Base-by-base conservation (phyloP, 92 coral and sea anemone genomes). In the Porites rus region DNA sequence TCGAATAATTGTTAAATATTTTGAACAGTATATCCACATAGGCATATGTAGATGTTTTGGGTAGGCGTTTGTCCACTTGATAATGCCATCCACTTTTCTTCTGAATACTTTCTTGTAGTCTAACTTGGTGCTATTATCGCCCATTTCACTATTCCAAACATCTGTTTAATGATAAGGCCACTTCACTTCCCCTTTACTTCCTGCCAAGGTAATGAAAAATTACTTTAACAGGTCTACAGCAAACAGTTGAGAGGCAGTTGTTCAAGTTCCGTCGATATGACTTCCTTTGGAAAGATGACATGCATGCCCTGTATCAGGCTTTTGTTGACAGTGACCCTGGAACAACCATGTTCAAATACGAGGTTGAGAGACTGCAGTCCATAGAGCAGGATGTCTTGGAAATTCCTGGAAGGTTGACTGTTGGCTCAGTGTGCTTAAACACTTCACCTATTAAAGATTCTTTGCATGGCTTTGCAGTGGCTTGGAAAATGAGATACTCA, bases 401-500 rank as follows among this genome's bases (percentile, higher is more conserved):
- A 69, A 97, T 97, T 67, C 99, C 99, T 10, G 91, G 79, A 13
- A 77, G 89, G 56, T 85, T 97, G 22, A 90, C 78, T 25, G 92
- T 97, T 61, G 99, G 99, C 8, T 95, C 97, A 16, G 93, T 95
- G 19, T 89, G 96, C 72, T 89, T 97, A 65, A 95, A 91, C 85
- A 97, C 99, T 13, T 91, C 99, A 60, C 99, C 99, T 4, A 93
- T 97, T 82, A 97, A 95, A 78, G 99, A 97, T 82, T 97, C 99
- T n/a, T 87, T 97, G 18, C 98, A 95, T 81, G 99, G 99, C 8
- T 92, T 97, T 78, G 93, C 99, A 59, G 98, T 97, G 20, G 99
- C 99, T 2, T 97, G 99, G 99, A 97, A 97, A 79, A 94, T 91
- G 66, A 92, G 98, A 62, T 97, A 97, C 90, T 97, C 99, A 0